A percentile compares a stretch with the other conserved stretches of the same genome.
phyloP scores from a whole-genome alignment of 2,113 vertebrate genomes.

The Gasterosteus nipponicus region DNA sequence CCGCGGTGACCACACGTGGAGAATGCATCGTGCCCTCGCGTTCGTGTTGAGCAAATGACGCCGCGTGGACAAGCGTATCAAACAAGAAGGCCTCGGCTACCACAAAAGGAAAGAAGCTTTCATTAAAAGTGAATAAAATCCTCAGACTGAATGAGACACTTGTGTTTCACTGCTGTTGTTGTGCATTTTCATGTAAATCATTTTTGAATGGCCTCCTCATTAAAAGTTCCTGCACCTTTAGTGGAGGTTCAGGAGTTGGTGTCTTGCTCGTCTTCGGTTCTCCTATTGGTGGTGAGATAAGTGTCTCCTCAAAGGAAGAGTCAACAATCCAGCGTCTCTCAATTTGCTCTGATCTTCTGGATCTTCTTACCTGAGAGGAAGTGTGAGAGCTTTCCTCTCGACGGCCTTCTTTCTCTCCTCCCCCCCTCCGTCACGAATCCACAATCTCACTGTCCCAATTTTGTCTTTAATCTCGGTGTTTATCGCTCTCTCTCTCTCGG shows the following conservation, averaged over 20 bases:
- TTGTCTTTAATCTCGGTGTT: constrained; percentile 48
- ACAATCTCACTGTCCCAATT: constrained; percentile 31
- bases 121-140: no score
- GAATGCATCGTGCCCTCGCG: not conserved
- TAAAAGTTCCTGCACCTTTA: not conserved
- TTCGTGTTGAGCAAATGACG: no score
- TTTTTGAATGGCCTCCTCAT: not conserved
- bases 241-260: not conserved
- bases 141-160: no score
- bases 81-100: no score
- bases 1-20: constrained; percentile 1
- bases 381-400: not conserved
- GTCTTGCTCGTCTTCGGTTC: no score
- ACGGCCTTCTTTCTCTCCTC: constrained; percentile 3
- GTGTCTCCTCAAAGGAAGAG: no score
- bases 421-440: constrained; percentile 15
- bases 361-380: constrained; percentile 15
- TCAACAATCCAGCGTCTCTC: no score
- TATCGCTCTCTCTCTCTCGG: constrained; percentile 43
- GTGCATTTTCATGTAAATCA: not conserved
- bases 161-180: not conserved
- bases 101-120: no score
- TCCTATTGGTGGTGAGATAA: no score
- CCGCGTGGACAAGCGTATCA: no score
- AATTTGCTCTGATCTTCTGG: constrained; percentile 54